Evolutionary conservation across 2,888 invertebrate genomes (phyloP), one percentile per base, ranked within the genome.

Genomic region (Ctena decussata): DNA sequence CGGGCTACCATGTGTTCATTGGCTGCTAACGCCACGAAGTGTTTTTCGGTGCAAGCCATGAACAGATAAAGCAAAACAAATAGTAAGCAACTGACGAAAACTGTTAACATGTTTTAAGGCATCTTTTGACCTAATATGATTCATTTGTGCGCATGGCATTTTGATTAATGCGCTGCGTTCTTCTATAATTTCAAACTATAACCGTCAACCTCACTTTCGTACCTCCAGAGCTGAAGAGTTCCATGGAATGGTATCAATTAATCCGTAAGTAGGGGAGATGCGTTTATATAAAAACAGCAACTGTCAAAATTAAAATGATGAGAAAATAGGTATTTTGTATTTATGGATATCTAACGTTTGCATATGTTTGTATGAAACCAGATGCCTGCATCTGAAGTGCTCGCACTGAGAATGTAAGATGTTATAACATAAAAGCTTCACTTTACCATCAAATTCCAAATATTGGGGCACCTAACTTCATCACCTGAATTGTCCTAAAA

Each of bases 281-380:
- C 71, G 80, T 57, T 79, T 77, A 83, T 89, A 89, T 89, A 89
- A 89, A 89, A 89, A 79, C 86, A 81, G 83, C 85, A 85, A 86
- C 86, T 86, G 89, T 89, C 89, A 89, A 84, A 89, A 89, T 89
- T 75, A 82, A 83, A 80, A 79, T 85, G 83, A 80, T 86, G 86
- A 86, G 75, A 81, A 81, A 85, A 85, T 86, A 89, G 85, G 86
- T 89, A 89, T 89, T 85, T 85, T 83, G 86, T 85, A 89, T 89
- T 89, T 89, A 89, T 89, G 89, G 82, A 70, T 74, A 89, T 86
- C 76, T 80, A 65, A 84, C 85, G 81, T 74, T 77, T 85, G 82
- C 83, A 76, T 73, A 82, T 86, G 85, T 85, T 82, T 81, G 57
- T 79, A 60, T 82, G 86, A 86, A 89, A 86, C 86, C 89, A 89